Evolutionary conservation across 2,888 invertebrate species (phyloP).

Genomic region (Drosophila anceps): DNA sequence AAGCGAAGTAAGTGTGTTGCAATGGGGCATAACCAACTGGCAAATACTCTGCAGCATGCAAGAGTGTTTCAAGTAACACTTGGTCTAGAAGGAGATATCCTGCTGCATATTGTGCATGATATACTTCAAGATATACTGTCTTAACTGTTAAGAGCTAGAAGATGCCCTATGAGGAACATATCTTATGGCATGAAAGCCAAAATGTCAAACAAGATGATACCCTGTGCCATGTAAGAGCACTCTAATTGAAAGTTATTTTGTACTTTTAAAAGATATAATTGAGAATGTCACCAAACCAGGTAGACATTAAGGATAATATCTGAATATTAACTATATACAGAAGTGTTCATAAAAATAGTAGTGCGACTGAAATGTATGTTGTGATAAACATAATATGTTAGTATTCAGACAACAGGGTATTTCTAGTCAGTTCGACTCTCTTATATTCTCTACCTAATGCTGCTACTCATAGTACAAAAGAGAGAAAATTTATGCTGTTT

Average conservation of each 20-base stretch:
- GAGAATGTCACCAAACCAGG: no score
- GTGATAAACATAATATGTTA: no score
- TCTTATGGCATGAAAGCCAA: background rate
- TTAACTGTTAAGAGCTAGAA: background rate
- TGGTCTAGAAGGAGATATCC: background rate
- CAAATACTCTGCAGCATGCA: background rate
- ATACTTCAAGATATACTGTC: background rate
- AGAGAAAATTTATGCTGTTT: background rate
- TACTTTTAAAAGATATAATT: no score
- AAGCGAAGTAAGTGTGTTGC: background rate
- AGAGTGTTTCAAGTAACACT: background rate
- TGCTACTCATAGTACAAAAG: background rate
- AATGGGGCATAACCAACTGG: background rate
- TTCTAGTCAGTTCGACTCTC: background rate
- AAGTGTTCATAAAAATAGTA: no score
- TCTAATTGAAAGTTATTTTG: no score
- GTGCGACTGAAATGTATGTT: no score
- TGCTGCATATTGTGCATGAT: background rate
- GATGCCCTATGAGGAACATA: slow-evolving; percentile 7
- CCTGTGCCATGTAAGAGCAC: background rate
- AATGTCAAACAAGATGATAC: background rate
- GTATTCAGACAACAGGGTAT: no score
- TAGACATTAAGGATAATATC: no score
- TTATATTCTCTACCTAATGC: background rate
- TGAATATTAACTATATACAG: no score